phyloP scores from a whole-genome alignment of 1,140 invertebrate genomes.

The Armadillidium nasatum region DNA sequence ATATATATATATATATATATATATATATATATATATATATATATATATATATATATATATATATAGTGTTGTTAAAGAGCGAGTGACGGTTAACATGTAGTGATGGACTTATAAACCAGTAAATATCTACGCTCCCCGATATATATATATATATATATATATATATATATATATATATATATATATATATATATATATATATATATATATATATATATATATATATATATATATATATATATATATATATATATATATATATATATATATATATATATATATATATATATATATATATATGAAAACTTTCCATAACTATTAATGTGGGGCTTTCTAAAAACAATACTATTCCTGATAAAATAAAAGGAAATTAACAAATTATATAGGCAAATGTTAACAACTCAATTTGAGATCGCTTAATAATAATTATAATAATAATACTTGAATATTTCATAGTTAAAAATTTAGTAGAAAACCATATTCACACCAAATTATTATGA shows the following conservation, averaged over 20 bases:
- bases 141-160: not conserved
- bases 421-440: too few relatives aligned
- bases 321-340: not conserved
- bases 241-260: conserved; percentile 13
- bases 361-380: too few relatives aligned
- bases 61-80: not conserved
- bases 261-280: conserved; percentile 15
- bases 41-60: too few relatives aligned
- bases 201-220: conserved; percentile 10
- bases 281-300: conserved; percentile 10
- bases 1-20: too few relatives aligned
- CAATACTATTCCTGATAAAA: too few relatives aligned
- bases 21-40: too few relatives aligned
- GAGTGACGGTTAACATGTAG: conserved; percentile 20
- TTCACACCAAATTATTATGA: too few relatives aligned
- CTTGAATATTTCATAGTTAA: too few relatives aligned
- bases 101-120: not conserved
- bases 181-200: conserved; percentile 15
- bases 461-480: too few relatives aligned
- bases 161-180: not conserved
- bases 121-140: not conserved
- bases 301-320: not conserved
- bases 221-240: conserved; percentile 2
- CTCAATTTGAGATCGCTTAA: too few relatives aligned
- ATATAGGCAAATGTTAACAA: too few relatives aligned